Base-by-base conservation (phyloP, 2,888 invertebrate species). In the Caenorhabditis sp. region DNA sequence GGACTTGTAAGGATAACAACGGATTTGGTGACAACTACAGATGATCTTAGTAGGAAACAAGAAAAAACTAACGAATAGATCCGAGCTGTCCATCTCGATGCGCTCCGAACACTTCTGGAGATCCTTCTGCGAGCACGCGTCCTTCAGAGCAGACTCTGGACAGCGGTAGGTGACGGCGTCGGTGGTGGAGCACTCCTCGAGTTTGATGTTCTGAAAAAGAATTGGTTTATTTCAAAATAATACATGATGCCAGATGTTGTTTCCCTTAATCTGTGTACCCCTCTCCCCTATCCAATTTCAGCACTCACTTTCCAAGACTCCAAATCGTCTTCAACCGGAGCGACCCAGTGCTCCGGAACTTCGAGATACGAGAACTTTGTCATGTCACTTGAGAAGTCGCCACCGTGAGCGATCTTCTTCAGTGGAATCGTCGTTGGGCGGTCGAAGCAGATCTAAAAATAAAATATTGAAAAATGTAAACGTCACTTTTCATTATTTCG, bases 391-490 rank as follows among this genome's bases (percentile, higher is more conserved):
- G 77, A 68, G 47, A 82, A 82, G 24, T 66, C 24, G 7, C 82
- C 82, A 12, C 70, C 77, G 38, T 82, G 59, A 0, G 61, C 73
- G 24, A 73, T 44, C 28, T 49, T 64, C 35, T 77, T 73, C 38
- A 82, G 24, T 7, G 24, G 6, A 38, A 73, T 22, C 19, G 54
- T 41, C 14, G 51, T 41, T 19, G 73, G 56, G 35, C 35, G 56
- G 38, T 68, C 38, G 58, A 77, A 77, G 31, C 82, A 82, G 28
- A 77, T 72, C 82, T 82, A 63, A 69, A 82, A 82, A 35, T 38
- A 44, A 59, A 44, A 47, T 47, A 19, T 47, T 76, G 66, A 66
- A 44, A 59, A 44, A 47, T 47, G 7, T 47, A 68, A 58, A 66
- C 76, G 76, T 76, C 68, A 41, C 38, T 38, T 38, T 12, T 38